These are phyloP conservation scores for Caenorhabditis angaria DNA, from an alignment of 2,888 invertebrate genomes.

Conservation along the genomic window DNA sequence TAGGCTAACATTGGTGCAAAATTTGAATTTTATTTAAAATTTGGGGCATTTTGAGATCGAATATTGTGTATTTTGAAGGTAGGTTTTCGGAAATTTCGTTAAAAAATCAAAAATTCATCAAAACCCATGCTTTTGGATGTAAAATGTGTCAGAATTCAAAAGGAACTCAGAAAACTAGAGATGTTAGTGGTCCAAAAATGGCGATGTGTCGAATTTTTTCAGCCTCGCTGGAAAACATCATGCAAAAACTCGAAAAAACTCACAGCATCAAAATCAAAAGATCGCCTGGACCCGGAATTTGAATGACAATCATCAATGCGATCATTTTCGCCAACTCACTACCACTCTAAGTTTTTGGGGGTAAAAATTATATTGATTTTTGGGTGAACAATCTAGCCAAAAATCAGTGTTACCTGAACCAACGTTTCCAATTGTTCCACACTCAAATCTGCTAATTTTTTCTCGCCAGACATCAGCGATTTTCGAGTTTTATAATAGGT, in stretches of 20 bases:
- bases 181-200: not conserved
- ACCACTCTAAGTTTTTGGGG: slow-evolving; percentile 44
- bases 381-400: not conserved
- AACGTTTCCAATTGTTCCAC: slow-evolving; percentile 76
- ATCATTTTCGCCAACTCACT: slow-evolving; percentile 56
- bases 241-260: slow-evolving; percentile 25
- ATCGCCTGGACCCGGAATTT: slow-evolving; percentile 61
- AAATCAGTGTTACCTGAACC: slow-evolving; percentile 75
- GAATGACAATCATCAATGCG: slow-evolving; percentile 52
- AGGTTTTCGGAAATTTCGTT: slow-evolving; percentile 9
- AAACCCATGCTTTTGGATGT: too few species aligned
- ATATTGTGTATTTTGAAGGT: too few species aligned
- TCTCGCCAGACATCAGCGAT: slow-evolving; percentile 40
- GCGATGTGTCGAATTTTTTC: too few species aligned
- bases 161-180: too few species aligned
- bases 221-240: not conserved
- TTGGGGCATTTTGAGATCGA: not conserved
- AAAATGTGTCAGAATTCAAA: too few species aligned
- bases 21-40: not conserved
- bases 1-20: not conserved
- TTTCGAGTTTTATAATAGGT: slow-evolving; percentile 49
- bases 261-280: slow-evolving; percentile 54
- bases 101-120: too few species aligned
- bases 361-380: slow-evolving; percentile 1
- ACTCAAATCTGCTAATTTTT: slow-evolving; percentile 61